Conservation (phyloP, 2,113 vertebrate genomes). For the Paramisgurnus dabryanus region DNA sequence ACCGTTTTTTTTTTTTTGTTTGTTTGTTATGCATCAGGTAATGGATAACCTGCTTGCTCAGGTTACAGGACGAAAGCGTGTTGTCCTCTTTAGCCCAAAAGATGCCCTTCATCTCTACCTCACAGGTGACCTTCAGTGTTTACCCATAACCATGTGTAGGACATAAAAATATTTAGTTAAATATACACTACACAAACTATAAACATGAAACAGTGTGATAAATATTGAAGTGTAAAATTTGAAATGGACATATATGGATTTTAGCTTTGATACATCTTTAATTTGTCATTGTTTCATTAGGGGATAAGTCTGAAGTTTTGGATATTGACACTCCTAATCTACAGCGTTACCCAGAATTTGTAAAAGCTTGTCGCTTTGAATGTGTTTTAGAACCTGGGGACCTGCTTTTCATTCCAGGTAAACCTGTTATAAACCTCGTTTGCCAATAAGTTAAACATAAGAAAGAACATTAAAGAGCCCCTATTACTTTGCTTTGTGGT, state of each 20-base stretch:
- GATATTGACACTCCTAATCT: slow-evolving; percentile 89
- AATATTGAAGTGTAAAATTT: no score
- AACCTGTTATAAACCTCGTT: not conserved
- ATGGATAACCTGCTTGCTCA: slow-evolving; percentile 99
- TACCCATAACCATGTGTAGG: no score
- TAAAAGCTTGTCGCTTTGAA: slow-evolving; percentile 83
- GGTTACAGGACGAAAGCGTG: slow-evolving; percentile 87
- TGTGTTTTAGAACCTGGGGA: slow-evolving; percentile 89
- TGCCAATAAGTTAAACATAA: not conserved
- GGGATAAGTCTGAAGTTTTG: slow-evolving; percentile 91
- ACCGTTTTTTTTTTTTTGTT: no score
- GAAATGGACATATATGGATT: no score
- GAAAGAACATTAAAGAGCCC: no score
- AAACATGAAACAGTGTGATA: no score
- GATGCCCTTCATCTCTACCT: slow-evolving; percentile 92
- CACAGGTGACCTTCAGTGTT: no score
- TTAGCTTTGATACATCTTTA: no score
- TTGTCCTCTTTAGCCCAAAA: slow-evolving; percentile 86
- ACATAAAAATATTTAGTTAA: no score
- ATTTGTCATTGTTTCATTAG: slow-evolving; percentile 63
- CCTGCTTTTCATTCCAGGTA: slow-evolving; percentile 95
- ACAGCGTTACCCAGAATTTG: slow-evolving; percentile 87
- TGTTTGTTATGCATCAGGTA: slow-evolving; percentile 74
- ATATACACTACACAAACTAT: no score
- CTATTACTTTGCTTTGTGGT: no score